A percentile compares a stretch with the other conserved stretches of the same genome.
phyloP scores from a whole-genome alignment of 92 coral and sea anemone species.

The Phenganax marumi region DNA sequence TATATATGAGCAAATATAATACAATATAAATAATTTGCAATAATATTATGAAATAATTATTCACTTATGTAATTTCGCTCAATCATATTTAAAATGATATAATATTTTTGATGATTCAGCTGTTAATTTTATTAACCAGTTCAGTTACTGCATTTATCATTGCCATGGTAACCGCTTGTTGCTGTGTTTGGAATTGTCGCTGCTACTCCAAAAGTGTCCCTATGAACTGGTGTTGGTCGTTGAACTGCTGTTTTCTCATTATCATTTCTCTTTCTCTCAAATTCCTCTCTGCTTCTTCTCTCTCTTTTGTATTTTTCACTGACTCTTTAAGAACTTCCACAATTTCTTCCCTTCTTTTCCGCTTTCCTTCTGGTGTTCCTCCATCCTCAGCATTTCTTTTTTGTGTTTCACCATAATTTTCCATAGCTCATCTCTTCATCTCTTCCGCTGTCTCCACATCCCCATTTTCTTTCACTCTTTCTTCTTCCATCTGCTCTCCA shows the following conservation, averaged over 20 bases:
- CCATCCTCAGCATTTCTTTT: not conserved
- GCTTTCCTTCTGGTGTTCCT: slow-evolving; percentile 8
- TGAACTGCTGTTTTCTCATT: not conserved
- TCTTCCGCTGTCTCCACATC: not conserved
- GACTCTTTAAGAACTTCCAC: not conserved
- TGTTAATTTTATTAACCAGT: not conserved
- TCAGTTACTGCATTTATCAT: slow-evolving; percentile 5
- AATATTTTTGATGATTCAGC: not conserved
- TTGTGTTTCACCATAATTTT: not conserved
- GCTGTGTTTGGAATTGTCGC: not conserved
- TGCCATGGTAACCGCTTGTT: slow-evolving; percentile 3
- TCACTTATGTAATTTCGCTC: not conserved
- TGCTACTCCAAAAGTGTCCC: not conserved
- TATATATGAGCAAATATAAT: not conserved
- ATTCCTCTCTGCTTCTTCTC: not conserved
- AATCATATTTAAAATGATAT: not conserved
- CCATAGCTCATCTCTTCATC: not conserved
- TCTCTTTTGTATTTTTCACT: not conserved
- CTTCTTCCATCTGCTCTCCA: not conserved
- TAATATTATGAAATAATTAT: not conserved
- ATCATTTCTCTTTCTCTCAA: not conserved
- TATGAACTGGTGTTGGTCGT: not conserved
- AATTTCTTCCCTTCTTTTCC: not conserved
- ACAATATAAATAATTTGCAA: not conserved
- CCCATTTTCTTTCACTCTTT: not conserved